A percentile compares a stretch with the other conserved stretches of the same genome.
Conservation (phyloP, 2,113 vertebrate genomes). For the Dolichotis patagonum region DNA sequence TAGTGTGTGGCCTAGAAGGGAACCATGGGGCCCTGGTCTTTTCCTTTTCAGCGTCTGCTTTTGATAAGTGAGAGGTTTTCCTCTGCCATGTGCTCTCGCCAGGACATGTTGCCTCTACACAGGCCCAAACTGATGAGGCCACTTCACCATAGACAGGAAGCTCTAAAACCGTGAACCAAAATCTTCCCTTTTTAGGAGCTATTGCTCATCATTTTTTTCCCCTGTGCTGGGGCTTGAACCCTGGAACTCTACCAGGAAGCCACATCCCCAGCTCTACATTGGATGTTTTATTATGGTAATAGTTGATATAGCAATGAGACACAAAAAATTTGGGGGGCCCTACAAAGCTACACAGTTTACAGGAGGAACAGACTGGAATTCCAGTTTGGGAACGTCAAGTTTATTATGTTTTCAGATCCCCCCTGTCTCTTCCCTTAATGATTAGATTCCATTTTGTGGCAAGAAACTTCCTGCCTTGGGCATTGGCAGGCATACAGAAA, state of each 20-base stretch:
- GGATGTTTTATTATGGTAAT: not conserved
- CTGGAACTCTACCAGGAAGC: not conserved
- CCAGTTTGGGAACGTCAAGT: not conserved
- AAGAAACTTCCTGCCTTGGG: conserved; percentile 2
- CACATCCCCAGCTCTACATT: not conserved
- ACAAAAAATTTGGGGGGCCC: not conserved
- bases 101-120: not conserved
- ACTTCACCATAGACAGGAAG: not conserved
- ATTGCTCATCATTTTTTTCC: not conserved
- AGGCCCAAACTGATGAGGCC: not conserved
- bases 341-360: not conserved
- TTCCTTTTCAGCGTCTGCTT: not conserved
- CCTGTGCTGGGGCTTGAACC: not conserved
- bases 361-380: not conserved
- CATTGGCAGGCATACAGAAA: not conserved
- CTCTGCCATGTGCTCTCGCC: not conserved
- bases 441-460: not conserved
- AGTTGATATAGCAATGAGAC: not conserved
- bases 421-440: not conserved
- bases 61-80: not conserved
- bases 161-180: not conserved
- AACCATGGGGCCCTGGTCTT: too few species aligned
- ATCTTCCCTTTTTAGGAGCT: not conserved
- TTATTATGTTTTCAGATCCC: not conserved
- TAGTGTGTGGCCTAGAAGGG: not conserved